Evolutionary conservation across 1,140 invertebrate genomes (phyloP).

Genomic region (Heterodera carotae): DNA sequence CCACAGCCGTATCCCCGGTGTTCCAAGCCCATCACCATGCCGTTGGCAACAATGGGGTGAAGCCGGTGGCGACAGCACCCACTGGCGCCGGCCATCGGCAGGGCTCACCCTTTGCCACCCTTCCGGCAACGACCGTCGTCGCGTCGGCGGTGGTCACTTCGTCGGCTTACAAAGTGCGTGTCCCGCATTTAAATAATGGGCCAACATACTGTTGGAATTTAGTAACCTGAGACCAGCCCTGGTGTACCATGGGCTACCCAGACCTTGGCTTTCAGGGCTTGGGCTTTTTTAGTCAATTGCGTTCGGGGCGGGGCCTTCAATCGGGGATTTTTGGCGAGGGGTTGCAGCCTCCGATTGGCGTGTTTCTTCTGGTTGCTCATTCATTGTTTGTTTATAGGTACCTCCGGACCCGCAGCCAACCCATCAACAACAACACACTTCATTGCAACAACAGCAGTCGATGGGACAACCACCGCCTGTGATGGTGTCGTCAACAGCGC

Average conservation of each 20-base stretch:
- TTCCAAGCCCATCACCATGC: constrained; percentile 43
- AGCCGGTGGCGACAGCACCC: not conserved
- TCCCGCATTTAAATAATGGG: not conserved
- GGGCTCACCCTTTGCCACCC: constrained; percentile 7
- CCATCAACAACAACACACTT: constrained; percentile 49
- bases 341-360: too few species aligned
- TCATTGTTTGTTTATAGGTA: constrained; percentile 37
- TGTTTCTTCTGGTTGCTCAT: too few species aligned
- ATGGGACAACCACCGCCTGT: constrained; percentile 29
- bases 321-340: too few species aligned
- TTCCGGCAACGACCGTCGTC: constrained; percentile 5
- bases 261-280: too few species aligned
- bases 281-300: too few species aligned
- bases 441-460: not conserved
- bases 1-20: constrained; percentile 57
- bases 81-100: not conserved
- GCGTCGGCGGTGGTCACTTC: not conserved
- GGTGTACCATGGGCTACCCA: too few species aligned
- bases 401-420: constrained; percentile 64
- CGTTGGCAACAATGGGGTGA: not conserved
- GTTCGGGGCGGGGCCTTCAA: too few species aligned
- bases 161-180: constrained; percentile 5
- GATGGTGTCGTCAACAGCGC: constrained; percentile 4
- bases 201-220: too few species aligned
- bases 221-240: too few species aligned